These are phyloP conservation scores for Polypterus bichir DNA, from an alignment of 2,113 vertebrate species.

Conservation along the genomic window DNA sequence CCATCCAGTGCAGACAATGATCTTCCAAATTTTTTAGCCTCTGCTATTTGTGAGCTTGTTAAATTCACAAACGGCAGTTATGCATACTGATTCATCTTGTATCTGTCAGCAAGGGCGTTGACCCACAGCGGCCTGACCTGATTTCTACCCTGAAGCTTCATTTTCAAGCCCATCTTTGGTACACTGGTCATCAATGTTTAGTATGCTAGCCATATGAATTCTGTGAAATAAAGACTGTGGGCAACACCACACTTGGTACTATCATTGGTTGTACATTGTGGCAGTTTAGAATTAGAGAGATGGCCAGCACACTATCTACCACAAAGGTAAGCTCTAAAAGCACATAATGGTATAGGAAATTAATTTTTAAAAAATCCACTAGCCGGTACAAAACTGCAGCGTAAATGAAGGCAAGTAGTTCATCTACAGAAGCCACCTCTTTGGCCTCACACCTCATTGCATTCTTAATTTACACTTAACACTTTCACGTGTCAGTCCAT, in stretches of 20 bases:
- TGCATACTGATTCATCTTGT: neutral
- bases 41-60: neutral
- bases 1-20: no score
- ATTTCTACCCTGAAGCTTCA: neutral
- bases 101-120: neutral
- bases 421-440: slow-evolving; percentile 44
- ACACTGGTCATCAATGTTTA: no score
- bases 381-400: slow-evolving; percentile 68
- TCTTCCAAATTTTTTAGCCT: no score
- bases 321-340: no score
- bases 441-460: slow-evolving; percentile 74
- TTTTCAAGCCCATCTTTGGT: neutral
- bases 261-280: no score
- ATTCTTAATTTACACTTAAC: slow-evolving; percentile 75
- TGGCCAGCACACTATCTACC: no score
- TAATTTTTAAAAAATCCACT: slow-evolving; percentile 57
- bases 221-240: no score
- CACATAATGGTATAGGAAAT: slow-evolving; percentile 28
- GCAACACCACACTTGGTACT: no score
- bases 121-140: neutral
- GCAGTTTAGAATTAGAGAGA: no score
- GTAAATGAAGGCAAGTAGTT: slow-evolving; percentile 55
- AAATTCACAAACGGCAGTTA: neutral
- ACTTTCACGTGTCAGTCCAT: slow-evolving; percentile 66
- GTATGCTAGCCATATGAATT: no score